Base-by-base conservation (phyloP, 1,140 invertebrate species). In the Drosophila dunni region DNA sequence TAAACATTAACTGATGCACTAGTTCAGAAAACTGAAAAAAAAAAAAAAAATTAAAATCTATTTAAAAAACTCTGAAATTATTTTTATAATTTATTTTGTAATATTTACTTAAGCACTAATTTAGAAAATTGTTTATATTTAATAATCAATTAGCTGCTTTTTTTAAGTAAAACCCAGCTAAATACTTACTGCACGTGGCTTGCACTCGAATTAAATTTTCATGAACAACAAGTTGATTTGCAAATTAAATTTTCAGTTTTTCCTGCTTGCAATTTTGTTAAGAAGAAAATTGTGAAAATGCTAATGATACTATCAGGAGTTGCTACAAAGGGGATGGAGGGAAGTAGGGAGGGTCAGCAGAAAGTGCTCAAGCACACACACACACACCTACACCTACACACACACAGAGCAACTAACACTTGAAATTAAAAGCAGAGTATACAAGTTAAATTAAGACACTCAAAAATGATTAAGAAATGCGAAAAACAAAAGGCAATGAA, bases 381-480 rank as follows among this genome's bases (percentile, higher is more conserved):
- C 33, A 24, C 9, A 34, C 33, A 44, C n/a, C 29, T 11, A 17
- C 9, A 56, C 38, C n/a, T n/a, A 29, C 24, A 29, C 29, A 66
- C 48, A 44, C 40, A 20, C 45, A 42, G 17, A 67, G 53, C 24
- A 6, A 29, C 24, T 29, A 29, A 81, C 24, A 67, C 72, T 80
- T 34, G 58, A 63, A 82, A 79, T 86, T 77, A 88, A 88, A 88
- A 74, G 76, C 79, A 73, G 44, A 88, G 62, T 70, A 79, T 74
- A 71, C 84, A 79, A 74, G 42, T 83, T 83, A 81, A 89, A 89
- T 89, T 89, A 88, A 90, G 69, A 80, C 74, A 75, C 74, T 88
- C 80, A 75, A 89, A 89, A 88, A 89, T 88, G 81, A 89, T 85
- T 89, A 89, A 89, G 78, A 89, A 89, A 88, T 78, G 80, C 63